Base-by-base conservation (phyloP, 2,888 invertebrate genomes). In the Argynnis bischoffii region DNA sequence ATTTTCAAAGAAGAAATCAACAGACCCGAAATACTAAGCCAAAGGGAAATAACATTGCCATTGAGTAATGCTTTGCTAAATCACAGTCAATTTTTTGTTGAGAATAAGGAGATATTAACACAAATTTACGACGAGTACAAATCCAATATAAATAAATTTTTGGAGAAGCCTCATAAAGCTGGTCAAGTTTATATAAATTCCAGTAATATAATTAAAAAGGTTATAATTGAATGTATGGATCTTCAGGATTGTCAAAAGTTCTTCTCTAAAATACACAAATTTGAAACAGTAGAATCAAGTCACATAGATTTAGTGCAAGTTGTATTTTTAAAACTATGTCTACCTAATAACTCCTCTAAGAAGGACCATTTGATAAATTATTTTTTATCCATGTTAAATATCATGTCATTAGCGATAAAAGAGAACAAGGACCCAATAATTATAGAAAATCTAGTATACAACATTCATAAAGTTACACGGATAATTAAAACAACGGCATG, bases 161-260 rank as follows among this genome's bases (percentile, higher is more conserved):
- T 96, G 54, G 94, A 95, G 76, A 95, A 95, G 78, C 96, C 95
- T 0, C 95, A 95, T 71, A 96, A 96, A 86, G 94, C 94, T 4
- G 94, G 95, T 0, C 94, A 94, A 74, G 94, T 95, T 63, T 95
- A 95, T 73, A 86, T 94, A 55, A 93, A 94, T 66, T 94, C 95
- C 79, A 91, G 94, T 67, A 81, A 87, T 64, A 93, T 94, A n/a
- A 90, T 95, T 35, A 87, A 88, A 11, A 92, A 93, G 73, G 81
- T 96, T 56, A 93, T 96, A 51, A 83, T 94, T 0, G 89, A 91
- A 74, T 94, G 94, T 76, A 94, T 95, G 94, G 90, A 93, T 0
- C 72, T 86, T 14, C 88, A 93, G 16, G 94, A 94, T 70, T 95
- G 94, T 69, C 78, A 88, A 67, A 93, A 92, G 76, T 87, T 94